phyloP scores from a whole-genome alignment of 2,888 invertebrate species.

The Dasypolia templi region DNA sequence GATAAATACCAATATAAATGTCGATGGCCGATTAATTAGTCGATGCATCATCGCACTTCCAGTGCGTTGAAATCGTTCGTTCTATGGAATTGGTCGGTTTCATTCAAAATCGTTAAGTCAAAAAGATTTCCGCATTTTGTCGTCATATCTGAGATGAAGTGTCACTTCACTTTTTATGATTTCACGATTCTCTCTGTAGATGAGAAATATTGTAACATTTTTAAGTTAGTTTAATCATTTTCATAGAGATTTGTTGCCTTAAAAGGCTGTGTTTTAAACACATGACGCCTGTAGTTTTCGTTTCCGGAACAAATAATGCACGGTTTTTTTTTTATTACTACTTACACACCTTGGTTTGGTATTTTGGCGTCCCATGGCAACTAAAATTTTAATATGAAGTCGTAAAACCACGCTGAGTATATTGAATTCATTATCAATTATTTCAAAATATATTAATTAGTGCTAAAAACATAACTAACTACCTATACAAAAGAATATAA shows the following conservation, averaged over 20 bases:
- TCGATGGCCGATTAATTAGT: constrained; percentile 1
- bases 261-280: background rate
- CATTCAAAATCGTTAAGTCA: background rate
- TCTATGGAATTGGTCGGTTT: background rate
- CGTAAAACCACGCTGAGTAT: background rate
- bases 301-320: background rate
- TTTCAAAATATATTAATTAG: too few species aligned
- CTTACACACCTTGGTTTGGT: background rate
- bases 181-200: background rate
- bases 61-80: background rate
- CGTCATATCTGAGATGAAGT: background rate
- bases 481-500: too few species aligned
- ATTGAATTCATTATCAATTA: too few species aligned
- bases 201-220: background rate
- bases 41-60: constrained; percentile 6
- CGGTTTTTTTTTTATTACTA: background rate
- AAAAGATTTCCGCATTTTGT: background rate
- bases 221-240: background rate
- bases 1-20: constrained; percentile 3
- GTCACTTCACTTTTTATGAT: background rate
- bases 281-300: background rate
- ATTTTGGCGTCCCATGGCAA: background rate
- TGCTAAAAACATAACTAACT: too few species aligned
- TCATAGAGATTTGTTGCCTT: background rate
- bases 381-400: background rate